phyloP scores from a whole-genome alignment of 2,113 vertebrate species.

The Galemys pyrenaicus region DNA sequence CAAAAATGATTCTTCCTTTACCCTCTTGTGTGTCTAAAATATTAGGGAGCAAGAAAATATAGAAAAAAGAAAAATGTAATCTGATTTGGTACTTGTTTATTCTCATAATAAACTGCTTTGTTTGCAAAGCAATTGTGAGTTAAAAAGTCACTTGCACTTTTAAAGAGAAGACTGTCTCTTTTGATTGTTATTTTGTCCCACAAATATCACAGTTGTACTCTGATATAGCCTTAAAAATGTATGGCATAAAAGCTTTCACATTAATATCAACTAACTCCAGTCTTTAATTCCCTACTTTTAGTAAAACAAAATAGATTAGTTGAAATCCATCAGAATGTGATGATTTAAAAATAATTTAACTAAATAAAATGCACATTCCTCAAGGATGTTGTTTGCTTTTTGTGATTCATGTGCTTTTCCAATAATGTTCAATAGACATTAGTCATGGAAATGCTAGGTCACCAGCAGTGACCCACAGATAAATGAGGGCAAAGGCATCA shows the following conservation, averaged over 20 bases:
- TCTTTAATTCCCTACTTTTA: background rate
- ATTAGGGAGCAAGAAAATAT: background rate
- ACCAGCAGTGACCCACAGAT: background rate
- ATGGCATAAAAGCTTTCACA: background rate
- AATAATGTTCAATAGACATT: background rate
- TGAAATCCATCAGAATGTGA: background rate
- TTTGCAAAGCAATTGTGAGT: background rate
- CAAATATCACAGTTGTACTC: background rate
- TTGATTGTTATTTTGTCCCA: background rate
- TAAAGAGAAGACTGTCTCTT: background rate
- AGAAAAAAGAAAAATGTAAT: background rate
- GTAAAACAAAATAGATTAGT: background rate
- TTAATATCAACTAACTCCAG: background rate
- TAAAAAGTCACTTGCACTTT: background rate
- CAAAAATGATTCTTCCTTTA: background rate
- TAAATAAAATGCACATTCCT: background rate
- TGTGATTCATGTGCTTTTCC: background rate
- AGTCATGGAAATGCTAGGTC: background rate
- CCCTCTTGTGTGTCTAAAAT: background rate
- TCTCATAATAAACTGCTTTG: background rate
- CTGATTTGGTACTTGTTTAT: background rate
- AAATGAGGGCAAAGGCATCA: background rate
- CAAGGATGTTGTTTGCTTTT: background rate
- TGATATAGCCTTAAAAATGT: background rate
- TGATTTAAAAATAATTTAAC: background rate